Evolutionary conservation across 2,113 vertebrate species (phyloP), one percentile per base, ranked within the genome.

Genomic region (Zapornia atra): DNA sequence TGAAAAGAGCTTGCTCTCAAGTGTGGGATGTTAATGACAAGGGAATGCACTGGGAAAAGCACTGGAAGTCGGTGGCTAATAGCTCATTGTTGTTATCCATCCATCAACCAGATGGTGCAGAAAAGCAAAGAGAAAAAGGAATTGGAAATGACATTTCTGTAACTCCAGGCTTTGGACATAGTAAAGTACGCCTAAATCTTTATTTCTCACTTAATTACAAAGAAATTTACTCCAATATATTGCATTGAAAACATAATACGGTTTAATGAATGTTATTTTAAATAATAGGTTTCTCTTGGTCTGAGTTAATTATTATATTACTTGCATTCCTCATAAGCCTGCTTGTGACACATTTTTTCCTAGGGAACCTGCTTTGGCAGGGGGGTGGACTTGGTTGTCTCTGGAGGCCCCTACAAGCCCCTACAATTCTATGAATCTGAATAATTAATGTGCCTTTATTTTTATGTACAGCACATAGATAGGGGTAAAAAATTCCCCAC

Each of bases 91-190:
- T 83, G 15, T 95, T 93, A 86, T 60, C 90, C 56, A 97, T 92
- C 84, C 40, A 89, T 86, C 61, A 94, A 93, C 15, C 53, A 92
- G 61, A 94, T 26, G 25, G 44, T 72, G 70, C 53, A 89, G 82
- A 96, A 97, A 95, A 94, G 42, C 50, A 91, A 89, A 86, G 31
- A 15, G 54, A 69, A 85, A 90, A 94, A 90, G 22, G 36, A 80
- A 77, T 12, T 89, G 65, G 69, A 95, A 97, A 82, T 65, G 25
- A 56, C 42, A 72, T 88, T 91, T 93, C 80, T 87, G 34, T 81
- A 80, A 44, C 17, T 90, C 40, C 46, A 33, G 8, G 25, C 11
- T 95, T 83, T 82, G 78, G 72, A 54, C 28, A 46, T 11, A 65
- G 36, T 34, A 72, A 87, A 14, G 15, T 22, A 70, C 19, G 31